These are phyloP conservation scores for Phylloscopus collybita DNA, from an alignment of 2,797 vertebrate species.

Conservation along the genomic window DNA sequence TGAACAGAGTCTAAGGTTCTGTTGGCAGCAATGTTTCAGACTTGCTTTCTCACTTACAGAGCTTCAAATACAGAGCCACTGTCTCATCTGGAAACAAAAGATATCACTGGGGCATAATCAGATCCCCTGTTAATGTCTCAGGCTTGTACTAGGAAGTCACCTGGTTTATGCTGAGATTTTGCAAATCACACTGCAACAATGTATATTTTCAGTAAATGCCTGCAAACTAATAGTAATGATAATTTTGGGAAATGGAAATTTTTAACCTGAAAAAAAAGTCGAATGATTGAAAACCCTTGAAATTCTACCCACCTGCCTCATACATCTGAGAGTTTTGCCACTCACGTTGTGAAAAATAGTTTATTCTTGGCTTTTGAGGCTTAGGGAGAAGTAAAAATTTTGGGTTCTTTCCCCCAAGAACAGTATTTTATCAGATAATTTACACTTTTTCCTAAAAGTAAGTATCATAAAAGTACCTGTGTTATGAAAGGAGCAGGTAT, in stretches of 20 bases:
- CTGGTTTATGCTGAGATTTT: background rate
- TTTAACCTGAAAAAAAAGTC: background rate
- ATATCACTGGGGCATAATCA: too few species aligned
- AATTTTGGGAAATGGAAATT: background rate
- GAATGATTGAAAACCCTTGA: background rate
- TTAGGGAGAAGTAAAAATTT: background rate
- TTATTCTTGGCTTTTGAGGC: background rate
- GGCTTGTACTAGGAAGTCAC: background rate
- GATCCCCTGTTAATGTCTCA: background rate
- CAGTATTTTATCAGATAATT: background rate
- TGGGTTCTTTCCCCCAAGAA: accelerated
- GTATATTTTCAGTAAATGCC: background rate
- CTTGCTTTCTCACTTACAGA: background rate
- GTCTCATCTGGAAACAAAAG: background rate
- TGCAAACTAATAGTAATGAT: background rate
- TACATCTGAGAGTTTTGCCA: background rate
- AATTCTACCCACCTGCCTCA: accelerated
- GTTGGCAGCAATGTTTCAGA: background rate
- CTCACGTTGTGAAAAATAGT: background rate
- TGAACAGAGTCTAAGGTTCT: background rate
- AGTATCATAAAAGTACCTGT: background rate
- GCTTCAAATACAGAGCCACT: background rate
- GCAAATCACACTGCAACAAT: background rate
- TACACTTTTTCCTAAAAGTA: background rate
- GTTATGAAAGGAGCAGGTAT: background rate